phyloP scores from a whole-genome alignment of 2,888 invertebrate genomes.

The Amblyjoppa fuscipennis region DNA sequence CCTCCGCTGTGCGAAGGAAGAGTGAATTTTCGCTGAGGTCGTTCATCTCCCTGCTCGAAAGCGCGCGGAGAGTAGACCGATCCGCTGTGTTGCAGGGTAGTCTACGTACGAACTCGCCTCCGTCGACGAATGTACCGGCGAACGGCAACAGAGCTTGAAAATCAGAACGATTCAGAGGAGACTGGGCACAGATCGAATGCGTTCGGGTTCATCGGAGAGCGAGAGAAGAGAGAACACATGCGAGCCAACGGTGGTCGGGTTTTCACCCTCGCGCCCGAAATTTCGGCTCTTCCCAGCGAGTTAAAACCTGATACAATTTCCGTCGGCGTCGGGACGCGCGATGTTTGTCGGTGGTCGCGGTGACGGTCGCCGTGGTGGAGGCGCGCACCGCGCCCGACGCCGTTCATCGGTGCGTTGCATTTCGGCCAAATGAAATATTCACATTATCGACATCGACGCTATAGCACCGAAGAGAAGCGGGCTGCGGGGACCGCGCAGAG shows the following conservation, averaged over 20 bases:
- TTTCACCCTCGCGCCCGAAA: constrained; percentile 39
- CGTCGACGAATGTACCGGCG: constrained; percentile 25
- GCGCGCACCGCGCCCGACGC: constrained; percentile 19
- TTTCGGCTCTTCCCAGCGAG: constrained; percentile 63
- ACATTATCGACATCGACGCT: constrained; percentile 70
- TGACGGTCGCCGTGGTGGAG: constrained; percentile 49
- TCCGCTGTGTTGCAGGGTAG: background rate
- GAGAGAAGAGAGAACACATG: constrained; percentile 18
- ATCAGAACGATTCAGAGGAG: constrained; percentile 56
- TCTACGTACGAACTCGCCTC: background rate
- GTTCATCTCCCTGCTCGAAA: constrained; percentile 2
- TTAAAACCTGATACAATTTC: constrained; percentile 71
- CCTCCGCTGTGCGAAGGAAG: background rate
- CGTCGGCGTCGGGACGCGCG: constrained; percentile 63
- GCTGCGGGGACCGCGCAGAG: background rate
- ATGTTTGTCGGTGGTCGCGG: constrained; percentile 63
- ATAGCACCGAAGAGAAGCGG: constrained; percentile 9
- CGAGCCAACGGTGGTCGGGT: constrained; percentile 43
- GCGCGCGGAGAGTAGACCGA: background rate
- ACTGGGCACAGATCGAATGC: constrained; percentile 56
- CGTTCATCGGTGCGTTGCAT: constrained; percentile 69
- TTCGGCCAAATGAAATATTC: constrained; percentile 79
- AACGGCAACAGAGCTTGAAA: constrained; percentile 35
- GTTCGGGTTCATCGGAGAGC: constrained; percentile 52
- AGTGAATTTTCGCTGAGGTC: constrained; percentile 24